These are phyloP conservation scores for Aselliscus stoliczkanus DNA, from an alignment of 2,797 vertebrate genomes.

Conservation along the genomic window DNA sequence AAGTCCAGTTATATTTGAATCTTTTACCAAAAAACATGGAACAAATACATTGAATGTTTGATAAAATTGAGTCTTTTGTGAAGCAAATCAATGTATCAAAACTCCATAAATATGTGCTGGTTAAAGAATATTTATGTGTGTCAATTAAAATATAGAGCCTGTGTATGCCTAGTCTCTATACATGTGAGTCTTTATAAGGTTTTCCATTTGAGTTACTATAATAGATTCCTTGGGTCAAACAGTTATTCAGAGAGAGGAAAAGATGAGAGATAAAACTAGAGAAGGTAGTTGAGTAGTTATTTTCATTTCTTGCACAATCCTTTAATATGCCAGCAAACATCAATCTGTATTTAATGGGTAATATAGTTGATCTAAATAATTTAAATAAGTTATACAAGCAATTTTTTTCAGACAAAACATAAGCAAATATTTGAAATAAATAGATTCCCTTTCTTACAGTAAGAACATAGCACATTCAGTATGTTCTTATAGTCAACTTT, in stretches of 20 bases:
- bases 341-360: slow-evolving; percentile 17
- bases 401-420: slow-evolving; percentile 31
- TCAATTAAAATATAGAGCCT: background rate
- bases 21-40: background rate
- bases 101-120: background rate
- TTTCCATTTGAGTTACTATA: background rate
- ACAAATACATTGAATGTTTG: background rate
- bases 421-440: slow-evolving; percentile 34
- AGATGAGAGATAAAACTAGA: background rate
- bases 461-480: background rate
- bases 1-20: background rate
- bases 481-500: background rate
- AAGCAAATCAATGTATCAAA: background rate
- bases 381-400: slow-evolving; percentile 25
- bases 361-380: slow-evolving; percentile 52
- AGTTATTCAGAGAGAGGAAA: background rate
- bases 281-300: background rate
- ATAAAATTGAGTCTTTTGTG: background rate
- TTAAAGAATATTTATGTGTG: background rate
- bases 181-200: background rate
- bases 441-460: background rate
- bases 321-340: slow-evolving; percentile 11
- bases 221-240: background rate
- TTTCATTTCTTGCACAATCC: background rate
- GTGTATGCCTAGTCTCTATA: background rate